Evolutionary conservation across 1,140 invertebrate species (phyloP).

Genomic region (Ceratina japonica): DNA sequence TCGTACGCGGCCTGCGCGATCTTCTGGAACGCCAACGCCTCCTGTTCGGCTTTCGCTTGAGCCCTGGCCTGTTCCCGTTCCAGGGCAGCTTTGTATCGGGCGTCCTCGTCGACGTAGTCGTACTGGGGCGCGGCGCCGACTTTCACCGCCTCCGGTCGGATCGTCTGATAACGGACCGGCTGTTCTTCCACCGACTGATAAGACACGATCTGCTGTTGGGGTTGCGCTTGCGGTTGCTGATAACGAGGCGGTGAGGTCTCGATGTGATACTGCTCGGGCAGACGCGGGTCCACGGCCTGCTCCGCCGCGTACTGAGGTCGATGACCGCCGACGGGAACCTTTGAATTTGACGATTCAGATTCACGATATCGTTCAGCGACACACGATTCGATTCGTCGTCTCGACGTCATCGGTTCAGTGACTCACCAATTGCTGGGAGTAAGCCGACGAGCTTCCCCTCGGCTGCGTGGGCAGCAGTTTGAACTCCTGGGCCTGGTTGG

Average conservation of each 20-base stretch:
- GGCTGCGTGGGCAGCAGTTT: conserved; percentile 67
- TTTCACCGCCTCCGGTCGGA: conserved; percentile 54
- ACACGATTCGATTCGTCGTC: too few relatives aligned
- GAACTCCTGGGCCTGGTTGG: conserved; percentile 75
- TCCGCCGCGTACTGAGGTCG: conserved; percentile 64
- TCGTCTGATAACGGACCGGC: conserved; percentile 66
- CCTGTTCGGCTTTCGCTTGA: conserved; percentile 65
- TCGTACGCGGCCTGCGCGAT: conserved; percentile 72
- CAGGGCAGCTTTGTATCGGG: conserved; percentile 50
- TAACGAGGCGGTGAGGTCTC: conserved; percentile 72
- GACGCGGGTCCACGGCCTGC: conserved; percentile 52
- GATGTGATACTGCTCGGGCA: conserved; percentile 75
- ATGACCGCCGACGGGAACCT: too few relatives aligned
- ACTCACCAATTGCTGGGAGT: conserved; percentile 60
- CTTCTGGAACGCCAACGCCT: conserved; percentile 75
- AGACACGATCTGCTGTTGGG: conserved; percentile 32
- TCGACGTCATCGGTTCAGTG: too few relatives aligned
- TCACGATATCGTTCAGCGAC: too few relatives aligned
- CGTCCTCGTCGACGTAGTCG: conserved; percentile 67
- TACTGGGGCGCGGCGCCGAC: conserved; percentile 70
- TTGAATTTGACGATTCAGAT: too few relatives aligned
- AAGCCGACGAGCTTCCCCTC: conserved; percentile 57
- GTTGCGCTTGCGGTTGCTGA: too few relatives aligned
- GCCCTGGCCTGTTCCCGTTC: conserved; percentile 65
- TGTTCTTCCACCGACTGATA: conserved; percentile 64